phyloP scores from a whole-genome alignment of 2,888 invertebrate species.

The Serrognathus titanus region DNA sequence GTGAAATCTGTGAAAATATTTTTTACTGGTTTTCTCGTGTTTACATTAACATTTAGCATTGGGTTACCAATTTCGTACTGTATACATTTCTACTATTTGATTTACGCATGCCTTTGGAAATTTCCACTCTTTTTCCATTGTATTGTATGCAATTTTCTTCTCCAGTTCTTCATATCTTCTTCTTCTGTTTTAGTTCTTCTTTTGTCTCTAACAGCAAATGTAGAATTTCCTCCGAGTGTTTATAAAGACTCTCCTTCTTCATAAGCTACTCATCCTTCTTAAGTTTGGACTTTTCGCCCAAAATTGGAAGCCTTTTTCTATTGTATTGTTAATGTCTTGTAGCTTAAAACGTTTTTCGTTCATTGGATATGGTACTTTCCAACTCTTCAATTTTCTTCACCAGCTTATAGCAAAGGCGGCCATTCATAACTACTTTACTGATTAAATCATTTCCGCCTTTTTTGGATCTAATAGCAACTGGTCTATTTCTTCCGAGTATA shows the following conservation, averaged over 20 bases:
- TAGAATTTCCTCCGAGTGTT: slow-evolving; percentile 40
- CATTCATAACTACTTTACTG: too few relatives aligned
- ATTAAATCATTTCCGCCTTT: too few relatives aligned
- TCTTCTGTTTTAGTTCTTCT: slow-evolving; percentile 30
- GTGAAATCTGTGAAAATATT: too few relatives aligned
- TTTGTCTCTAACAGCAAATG: slow-evolving; percentile 34
- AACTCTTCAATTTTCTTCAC: too few relatives aligned
- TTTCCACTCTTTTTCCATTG: slow-evolving; percentile 43
- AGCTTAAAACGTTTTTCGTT: too few relatives aligned
- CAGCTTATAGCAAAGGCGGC: too few relatives aligned
- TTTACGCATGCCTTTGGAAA: slow-evolving; percentile 39
- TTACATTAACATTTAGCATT: background rate
- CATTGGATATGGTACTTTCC: too few relatives aligned
- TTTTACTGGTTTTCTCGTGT: background rate
- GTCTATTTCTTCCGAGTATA: too few relatives aligned
- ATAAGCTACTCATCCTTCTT: slow-evolving; percentile 55
- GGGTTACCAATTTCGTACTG: slow-evolving; percentile 35
- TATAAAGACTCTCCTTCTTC: slow-evolving; percentile 48
- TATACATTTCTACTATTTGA: slow-evolving; percentile 39
- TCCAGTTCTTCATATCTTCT: slow-evolving; percentile 34
- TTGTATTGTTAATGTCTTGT: slow-evolving; percentile 8
- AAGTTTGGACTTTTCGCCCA: background rate
- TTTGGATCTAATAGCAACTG: too few relatives aligned
- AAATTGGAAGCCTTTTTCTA: slow-evolving; percentile 43
- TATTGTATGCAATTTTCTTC: slow-evolving; percentile 39